Evolutionary conservation across 2,888 invertebrate genomes (phyloP), one percentile per base, ranked within the genome.

Genomic region (Synergus umbraculus): DNA sequence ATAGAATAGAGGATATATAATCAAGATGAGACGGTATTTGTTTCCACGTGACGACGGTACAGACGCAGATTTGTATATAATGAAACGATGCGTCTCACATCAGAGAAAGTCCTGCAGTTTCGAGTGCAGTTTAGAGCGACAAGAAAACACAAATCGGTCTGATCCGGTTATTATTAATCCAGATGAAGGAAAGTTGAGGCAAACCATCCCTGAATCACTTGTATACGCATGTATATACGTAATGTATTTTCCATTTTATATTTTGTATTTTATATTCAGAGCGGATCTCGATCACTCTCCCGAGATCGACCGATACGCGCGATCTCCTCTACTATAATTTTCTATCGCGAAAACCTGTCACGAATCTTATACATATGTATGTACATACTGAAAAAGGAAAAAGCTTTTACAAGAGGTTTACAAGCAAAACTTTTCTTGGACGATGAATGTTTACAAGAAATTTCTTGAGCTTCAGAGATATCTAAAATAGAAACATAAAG

Each of bases 71-170:
- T 65, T 76, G 69, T 76, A 81, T 76, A 81, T 81, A 29, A 29
- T 29, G 60, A 67, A 77, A 79, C 22, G n/a, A 78, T 29, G 54
- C 54, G 64, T 44, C 44, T 43, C 37, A 37, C 37, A 37, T 37
- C 22, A 73, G 80, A 79, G 82, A 82, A 82, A 82, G 82, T 82
- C 73, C 65, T 80, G 37, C 37, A 37, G 37, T 37, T 37, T 37
- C 37, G 5, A 37, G 37, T 37, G 78, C 22, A 69, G 15, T 69
- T 69, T 54, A 54, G 58, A 80, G 76, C 76, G 69, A 65, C 66
- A 78, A 60, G 77, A 82, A 80, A 80, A 80, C 41, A 60, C 46
- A 77, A 77, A 77, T 46, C 46, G 76, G n/a, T 77, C 37, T 73
- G 54, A 73, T 77, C 77, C 66, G 58, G 66, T 66, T 77, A 49